A percentile compares a stretch with the other conserved stretches of the same genome.
Evolutionary conservation across 1,140 invertebrate species (phyloP).

Genomic region (Pteromalus puparum): DNA sequence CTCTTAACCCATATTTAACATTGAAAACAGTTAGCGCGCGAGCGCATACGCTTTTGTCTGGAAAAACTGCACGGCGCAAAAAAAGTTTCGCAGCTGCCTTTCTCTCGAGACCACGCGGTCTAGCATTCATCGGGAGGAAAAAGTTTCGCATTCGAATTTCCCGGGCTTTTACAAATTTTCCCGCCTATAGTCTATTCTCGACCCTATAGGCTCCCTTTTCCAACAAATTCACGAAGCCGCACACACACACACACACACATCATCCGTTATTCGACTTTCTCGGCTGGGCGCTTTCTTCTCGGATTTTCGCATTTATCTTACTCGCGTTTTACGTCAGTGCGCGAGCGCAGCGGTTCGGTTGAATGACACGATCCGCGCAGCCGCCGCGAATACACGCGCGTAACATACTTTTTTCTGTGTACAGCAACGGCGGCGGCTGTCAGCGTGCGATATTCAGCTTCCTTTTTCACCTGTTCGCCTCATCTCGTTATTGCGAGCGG

Average conservation of each 20-base stretch:
- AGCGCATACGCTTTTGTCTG: not conserved
- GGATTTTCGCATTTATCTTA: constrained; percentile 20
- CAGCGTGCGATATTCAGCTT: not conserved
- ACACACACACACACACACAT: not conserved
- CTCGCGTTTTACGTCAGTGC: constrained; percentile 8
- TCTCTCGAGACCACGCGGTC: not conserved
- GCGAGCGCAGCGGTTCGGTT: not conserved
- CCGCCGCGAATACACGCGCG: not conserved
- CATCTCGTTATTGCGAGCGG: constrained; percentile 20
- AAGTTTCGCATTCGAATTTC: constrained; percentile 9
- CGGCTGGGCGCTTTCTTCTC: not conserved
- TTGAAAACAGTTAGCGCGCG: not conserved
- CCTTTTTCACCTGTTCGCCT: not conserved
- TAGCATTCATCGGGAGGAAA: not conserved
- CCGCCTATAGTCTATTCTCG: too few relatives aligned
- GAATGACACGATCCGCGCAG: constrained; percentile 13
- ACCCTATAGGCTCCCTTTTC: constrained; percentile 2
- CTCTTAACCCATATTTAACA: constrained; percentile 41
- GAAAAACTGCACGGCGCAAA: not conserved
- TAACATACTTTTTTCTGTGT: not conserved
- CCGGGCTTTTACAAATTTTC: not conserved
- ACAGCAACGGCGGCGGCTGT: not conserved
- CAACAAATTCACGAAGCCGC: not conserved
- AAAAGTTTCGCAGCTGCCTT: not conserved
- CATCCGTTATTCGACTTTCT: not conserved